Evolutionary conservation across 2,888 invertebrate species (phyloP).

Genomic region (Synergus gifuensis): DNA sequence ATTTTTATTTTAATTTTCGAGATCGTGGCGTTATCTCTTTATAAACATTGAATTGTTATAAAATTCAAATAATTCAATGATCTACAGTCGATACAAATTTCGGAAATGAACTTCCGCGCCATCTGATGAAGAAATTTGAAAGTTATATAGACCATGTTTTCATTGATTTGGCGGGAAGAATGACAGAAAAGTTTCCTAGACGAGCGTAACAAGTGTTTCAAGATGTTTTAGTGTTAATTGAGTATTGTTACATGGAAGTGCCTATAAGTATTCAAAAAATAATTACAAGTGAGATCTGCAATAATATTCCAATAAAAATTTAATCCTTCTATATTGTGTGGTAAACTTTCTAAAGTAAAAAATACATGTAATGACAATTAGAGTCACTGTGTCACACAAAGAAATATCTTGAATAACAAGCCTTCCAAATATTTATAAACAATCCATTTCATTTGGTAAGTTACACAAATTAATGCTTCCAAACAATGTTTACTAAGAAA

Average conservation of each 20-base stretch:
- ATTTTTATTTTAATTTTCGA: background rate
- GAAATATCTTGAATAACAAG: background rate
- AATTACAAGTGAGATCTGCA: background rate
- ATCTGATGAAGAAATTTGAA: background rate
- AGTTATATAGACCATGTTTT: background rate
- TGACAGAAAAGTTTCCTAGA: background rate
- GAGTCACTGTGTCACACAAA: background rate
- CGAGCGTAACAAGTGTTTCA: background rate
- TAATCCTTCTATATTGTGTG: background rate
- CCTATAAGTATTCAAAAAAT: background rate
- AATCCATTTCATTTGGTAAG: background rate
- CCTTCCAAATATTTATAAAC: background rate
- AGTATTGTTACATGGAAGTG: background rate
- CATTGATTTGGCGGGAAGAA: conserved; percentile 1
- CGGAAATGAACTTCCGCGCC: background rate
- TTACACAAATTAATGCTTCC: background rate
- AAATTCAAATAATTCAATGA: background rate
- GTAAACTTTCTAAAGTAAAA: background rate
- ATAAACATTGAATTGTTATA: background rate
- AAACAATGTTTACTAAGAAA: background rate
- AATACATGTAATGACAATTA: background rate
- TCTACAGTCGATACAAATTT: background rate
- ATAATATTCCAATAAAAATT: background rate
- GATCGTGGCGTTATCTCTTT: background rate
- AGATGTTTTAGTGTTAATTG: background rate